phyloP scores from a whole-genome alignment of 2,113 vertebrate species.

The Melanotaenia duboulayi region DNA sequence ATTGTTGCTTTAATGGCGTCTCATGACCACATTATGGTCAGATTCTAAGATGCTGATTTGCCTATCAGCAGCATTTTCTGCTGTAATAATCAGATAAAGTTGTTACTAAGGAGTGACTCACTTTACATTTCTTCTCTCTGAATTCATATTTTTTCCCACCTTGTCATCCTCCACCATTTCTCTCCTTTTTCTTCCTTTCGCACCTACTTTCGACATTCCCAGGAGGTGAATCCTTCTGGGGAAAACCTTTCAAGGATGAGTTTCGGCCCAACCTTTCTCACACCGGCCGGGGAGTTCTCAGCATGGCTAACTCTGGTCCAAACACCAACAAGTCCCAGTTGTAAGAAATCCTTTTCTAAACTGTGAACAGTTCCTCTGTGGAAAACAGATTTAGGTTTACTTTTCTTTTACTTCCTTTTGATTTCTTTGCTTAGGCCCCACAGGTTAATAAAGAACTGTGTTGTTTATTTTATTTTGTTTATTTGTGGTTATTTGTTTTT shows the following conservation, averaged over 20 bases:
- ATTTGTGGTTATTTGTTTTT: no score
- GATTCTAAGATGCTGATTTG: no score
- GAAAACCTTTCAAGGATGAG: constrained; percentile 94
- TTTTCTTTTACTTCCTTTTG: not conserved
- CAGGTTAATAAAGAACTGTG: no score
- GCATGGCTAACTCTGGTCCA: constrained; percentile 98
- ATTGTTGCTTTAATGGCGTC: no score
- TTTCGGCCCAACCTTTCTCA: constrained; percentile 95
- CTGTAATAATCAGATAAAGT: no score
- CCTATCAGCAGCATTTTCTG: not conserved
- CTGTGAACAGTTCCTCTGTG: not conserved
- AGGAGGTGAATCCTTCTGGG: constrained; percentile 97
- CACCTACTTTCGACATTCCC: not conserved
- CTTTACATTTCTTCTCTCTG: no score
- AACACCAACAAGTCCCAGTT: constrained; percentile 99
- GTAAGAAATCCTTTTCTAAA: constrained; percentile 82
- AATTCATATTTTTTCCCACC: no score
- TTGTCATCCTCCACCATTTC: not conserved
- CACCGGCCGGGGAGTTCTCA: constrained; percentile 92
- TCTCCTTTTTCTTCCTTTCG: not conserved
- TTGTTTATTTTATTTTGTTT: no score
- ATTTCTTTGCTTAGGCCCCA: not conserved
- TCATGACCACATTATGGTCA: no score
- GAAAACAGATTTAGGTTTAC: constrained; percentile 2
- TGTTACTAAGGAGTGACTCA: no score